Evolutionary conservation across 2,797 vertebrate species (phyloP).

Genomic region (Glyptemys insculpta): DNA sequence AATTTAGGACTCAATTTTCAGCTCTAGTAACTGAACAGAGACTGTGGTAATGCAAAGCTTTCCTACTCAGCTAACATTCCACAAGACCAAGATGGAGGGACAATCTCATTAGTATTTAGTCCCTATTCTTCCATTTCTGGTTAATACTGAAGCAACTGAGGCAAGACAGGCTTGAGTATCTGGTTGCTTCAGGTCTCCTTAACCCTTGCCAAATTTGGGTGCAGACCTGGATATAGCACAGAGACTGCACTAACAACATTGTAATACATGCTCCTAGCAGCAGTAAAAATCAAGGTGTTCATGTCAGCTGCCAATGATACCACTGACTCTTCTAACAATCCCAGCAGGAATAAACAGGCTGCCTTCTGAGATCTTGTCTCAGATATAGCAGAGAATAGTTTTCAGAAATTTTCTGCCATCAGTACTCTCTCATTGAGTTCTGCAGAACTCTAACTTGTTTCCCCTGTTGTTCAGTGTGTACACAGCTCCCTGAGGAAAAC

Average conservation of each 20-base stretch:
- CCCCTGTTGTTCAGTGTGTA: background rate
- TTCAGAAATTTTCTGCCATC: background rate
- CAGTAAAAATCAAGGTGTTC: background rate
- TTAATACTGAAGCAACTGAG: background rate
- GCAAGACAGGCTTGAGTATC: background rate
- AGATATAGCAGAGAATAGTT: background rate
- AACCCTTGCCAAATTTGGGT: background rate
- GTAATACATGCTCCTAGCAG: background rate
- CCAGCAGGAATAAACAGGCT: background rate
- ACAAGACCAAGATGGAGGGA: background rate
- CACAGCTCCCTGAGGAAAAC: background rate
- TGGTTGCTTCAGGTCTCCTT: background rate
- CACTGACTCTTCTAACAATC: background rate
- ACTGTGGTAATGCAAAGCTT: background rate
- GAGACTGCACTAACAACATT: background rate
- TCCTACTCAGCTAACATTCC: background rate
- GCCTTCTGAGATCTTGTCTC: background rate
- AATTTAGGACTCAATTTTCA: background rate
- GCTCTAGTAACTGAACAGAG: background rate
- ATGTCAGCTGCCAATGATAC: background rate
- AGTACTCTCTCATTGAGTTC: background rate
- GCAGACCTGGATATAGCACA: background rate
- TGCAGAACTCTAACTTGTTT: background rate
- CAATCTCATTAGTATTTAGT: background rate
- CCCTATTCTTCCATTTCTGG: background rate